phyloP scores from a whole-genome alignment of 2,888 invertebrate species.

The Pammene fasciana region DNA sequence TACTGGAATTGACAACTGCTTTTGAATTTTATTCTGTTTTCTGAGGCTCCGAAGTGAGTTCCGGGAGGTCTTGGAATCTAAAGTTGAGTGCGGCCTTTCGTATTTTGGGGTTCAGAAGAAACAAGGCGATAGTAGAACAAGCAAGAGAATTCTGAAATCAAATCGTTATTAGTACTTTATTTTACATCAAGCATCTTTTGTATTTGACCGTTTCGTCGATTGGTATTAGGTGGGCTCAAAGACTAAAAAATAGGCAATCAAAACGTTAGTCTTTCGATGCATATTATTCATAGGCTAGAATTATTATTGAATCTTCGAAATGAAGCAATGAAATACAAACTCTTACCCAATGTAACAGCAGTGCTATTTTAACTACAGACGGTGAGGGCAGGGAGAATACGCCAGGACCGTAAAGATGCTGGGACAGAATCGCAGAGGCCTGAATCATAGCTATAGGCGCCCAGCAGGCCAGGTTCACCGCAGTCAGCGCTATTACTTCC shows the following conservation, averaged over 20 bases:
- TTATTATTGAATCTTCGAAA: no score
- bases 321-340: not conserved
- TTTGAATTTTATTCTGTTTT: slow-evolving; percentile 46
- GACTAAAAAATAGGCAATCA: no score
- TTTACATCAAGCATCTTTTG: not conserved
- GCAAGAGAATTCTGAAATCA: slow-evolving; percentile 60
- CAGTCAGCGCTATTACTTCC: slow-evolving; percentile 61
- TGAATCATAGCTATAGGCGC: slow-evolving; percentile 65
- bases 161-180: slow-evolving; percentile 17
- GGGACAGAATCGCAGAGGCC: slow-evolving; percentile 60
- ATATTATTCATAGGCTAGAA: no score
- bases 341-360: slow-evolving; percentile 66
- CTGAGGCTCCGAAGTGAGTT: not conserved
- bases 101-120: slow-evolving; percentile 54
- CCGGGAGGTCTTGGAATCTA: not conserved
- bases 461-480: slow-evolving; percentile 69
- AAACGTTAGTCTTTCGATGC: no score
- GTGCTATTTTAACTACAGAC: slow-evolving; percentile 56
- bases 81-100: slow-evolving; percentile 44
- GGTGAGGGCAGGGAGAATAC: slow-evolving; percentile 53
- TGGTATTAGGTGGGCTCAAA: no score
- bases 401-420: slow-evolving; percentile 52
- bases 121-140: slow-evolving; percentile 52
- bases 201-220: no score
- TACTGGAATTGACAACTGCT: slow-evolving; percentile 25